Percentiles rank a stretch among this genome's conserved stretches.
These are phyloP conservation scores for Eumacrocentrus americanus DNA, from an alignment of 2,888 invertebrate species.

Conservation along the genomic window DNA sequence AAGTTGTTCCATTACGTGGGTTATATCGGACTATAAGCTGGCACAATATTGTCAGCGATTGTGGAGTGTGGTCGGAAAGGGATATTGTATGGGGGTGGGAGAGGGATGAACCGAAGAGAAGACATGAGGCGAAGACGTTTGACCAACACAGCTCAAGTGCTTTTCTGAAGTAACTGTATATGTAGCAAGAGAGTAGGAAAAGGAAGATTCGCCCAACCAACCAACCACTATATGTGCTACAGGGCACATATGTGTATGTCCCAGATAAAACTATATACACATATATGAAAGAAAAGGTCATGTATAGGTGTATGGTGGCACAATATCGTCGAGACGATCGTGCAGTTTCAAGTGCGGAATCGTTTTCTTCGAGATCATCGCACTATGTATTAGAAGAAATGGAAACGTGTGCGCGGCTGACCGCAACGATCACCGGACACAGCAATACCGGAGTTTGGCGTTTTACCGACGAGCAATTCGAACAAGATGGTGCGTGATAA, in stretches of 20 bases:
- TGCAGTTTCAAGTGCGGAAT: slow-evolving; percentile 15
- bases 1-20: slow-evolving; percentile 48
- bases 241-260: too few species aligned
- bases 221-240: too few species aligned
- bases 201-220: too few species aligned
- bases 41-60: slow-evolving; percentile 44
- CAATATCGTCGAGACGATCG: slow-evolving; percentile 28
- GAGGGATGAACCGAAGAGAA: too few species aligned
- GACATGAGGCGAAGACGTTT: too few species aligned
- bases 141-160: too few species aligned
- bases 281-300: slow-evolving; percentile 26
- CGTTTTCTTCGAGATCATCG: slow-evolving; percentile 17
- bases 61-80: slow-evolving; percentile 4
- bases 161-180: too few species aligned
- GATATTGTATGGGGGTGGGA: too few species aligned
- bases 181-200: too few species aligned
- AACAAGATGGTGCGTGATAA: slow-evolving; percentile 61
- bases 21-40: slow-evolving; percentile 29
- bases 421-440: slow-evolving; percentile 46
- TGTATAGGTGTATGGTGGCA: slow-evolving; percentile 29
- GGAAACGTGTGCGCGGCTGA: slow-evolving; percentile 42
- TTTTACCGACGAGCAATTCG: slow-evolving; percentile 58
- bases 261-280: too few species aligned
- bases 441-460: slow-evolving; percentile 53
- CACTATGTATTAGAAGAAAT: neutral